Percentiles rank a stretch among this genome's conserved stretches.
These are phyloP conservation scores for Heliothis subflexa DNA, from an alignment of 1,140 invertebrate species.

Conservation along the genomic window DNA sequence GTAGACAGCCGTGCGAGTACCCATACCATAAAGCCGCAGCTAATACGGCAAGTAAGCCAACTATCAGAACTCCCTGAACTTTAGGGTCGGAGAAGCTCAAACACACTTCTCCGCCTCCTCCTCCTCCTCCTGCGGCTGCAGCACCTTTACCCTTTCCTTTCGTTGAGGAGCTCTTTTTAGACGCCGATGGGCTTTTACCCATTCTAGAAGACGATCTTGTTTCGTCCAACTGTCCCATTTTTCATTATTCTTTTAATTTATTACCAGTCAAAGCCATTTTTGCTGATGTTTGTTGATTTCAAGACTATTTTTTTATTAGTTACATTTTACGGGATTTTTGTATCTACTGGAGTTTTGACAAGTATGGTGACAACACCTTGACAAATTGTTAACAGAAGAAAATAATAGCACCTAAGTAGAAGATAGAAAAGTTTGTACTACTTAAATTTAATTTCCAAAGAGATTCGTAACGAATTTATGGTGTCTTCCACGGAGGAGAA, in stretches of 20 bases:
- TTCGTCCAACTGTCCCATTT: constrained; percentile 66
- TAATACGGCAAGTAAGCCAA: constrained; percentile 63
- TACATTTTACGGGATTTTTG: background rate
- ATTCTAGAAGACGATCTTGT: constrained; percentile 58
- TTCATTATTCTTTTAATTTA: constrained; percentile 21
- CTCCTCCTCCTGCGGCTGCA: too few species aligned
- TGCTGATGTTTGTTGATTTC: background rate
- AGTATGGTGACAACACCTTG: background rate
- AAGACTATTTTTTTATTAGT: background rate
- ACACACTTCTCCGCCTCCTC: background rate
- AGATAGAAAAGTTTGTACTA: background rate
- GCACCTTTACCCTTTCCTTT: constrained; percentile 3
- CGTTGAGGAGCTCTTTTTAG: constrained; percentile 54
- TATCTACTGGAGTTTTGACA: constrained; percentile 1
- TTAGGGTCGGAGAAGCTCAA: constrained; percentile 66
- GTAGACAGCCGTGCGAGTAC: constrained; percentile 58
- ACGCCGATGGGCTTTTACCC: constrained; percentile 59
- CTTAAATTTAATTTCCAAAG: too few species aligned
- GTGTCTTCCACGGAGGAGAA: background rate
- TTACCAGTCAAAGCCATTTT: constrained; percentile 5
- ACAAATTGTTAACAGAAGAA: background rate
- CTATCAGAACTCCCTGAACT: constrained; percentile 65
- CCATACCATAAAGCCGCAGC: constrained; percentile 67
- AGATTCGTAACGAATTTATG: too few species aligned
- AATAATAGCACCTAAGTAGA: background rate